A percentile compares a stretch with the other conserved stretches of the same genome.
phyloP scores from a whole-genome alignment of 2,113 vertebrate genomes.

The Hymenochirus boettgeri region DNA sequence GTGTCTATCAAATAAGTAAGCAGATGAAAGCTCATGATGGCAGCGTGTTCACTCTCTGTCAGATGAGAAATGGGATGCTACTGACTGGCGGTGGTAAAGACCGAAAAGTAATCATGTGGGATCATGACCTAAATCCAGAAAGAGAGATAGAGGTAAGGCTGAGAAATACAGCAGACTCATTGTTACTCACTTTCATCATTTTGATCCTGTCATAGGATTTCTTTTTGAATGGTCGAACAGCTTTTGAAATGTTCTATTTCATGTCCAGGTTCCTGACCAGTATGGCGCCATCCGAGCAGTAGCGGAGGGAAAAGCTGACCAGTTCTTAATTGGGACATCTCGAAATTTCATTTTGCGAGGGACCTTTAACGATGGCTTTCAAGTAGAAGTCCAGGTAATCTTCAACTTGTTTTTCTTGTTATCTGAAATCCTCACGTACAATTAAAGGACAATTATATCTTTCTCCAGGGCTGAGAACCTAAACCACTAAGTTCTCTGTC shows the following conservation, averaged over 20 bases:
- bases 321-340: conserved; percentile 91
- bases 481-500: too few relatives aligned
- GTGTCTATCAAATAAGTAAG: conserved; percentile 85
- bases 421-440: too few relatives aligned
- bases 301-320: conserved; percentile 88
- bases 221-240: too few relatives aligned
- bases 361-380: conserved; percentile 90
- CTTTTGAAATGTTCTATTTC: too few relatives aligned
- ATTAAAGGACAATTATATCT: too few relatives aligned
- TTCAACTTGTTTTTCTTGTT: not conserved
- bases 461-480: too few relatives aligned
- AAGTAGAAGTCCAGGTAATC: conserved; percentile 89
- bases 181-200: too few relatives aligned
- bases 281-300: conserved; percentile 91
- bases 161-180: not conserved
- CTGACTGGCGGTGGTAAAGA: conserved; percentile 94
- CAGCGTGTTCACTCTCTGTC: conserved; percentile 93
- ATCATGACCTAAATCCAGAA: conserved; percentile 84
- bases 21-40: conserved; percentile 94
- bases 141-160: conserved; percentile 87
- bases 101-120: conserved; percentile 89
- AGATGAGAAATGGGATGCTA: conserved; percentile 87
- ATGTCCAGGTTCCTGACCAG: conserved; percentile 84
- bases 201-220: too few relatives aligned
- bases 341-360: conserved; percentile 91